Percentiles rank a stretch among this genome's conserved stretches.
These are phyloP conservation scores for Bettongia penicillata DNA, from an alignment of 2,113 vertebrate species.

Conservation along the genomic window DNA sequence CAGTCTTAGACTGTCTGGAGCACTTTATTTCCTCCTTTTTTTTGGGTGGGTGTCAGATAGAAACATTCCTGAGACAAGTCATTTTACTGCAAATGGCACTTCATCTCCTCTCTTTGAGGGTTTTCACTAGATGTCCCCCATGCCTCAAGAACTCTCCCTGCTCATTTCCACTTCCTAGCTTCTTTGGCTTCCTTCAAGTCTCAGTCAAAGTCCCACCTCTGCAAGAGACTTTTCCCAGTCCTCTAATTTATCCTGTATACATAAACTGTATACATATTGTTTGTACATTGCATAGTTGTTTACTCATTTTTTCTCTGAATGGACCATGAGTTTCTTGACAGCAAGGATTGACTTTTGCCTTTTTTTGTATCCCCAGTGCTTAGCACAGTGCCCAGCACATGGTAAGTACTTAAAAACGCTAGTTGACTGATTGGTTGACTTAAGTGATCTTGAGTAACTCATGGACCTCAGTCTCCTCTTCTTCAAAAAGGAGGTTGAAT, in stretches of 20 bases:
- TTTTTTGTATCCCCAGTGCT: not conserved
- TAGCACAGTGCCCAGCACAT: not conserved
- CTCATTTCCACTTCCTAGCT: not conserved
- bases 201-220: not conserved
- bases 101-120: no score
- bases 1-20: no score
- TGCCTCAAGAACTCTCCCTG: no score
- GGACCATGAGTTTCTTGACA: not conserved
- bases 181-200: not conserved
- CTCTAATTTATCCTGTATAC: not conserved
- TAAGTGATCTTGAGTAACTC: not conserved
- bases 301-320: not conserved
- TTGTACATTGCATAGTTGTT: no score
- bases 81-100: no score
- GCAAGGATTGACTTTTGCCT: not conserved
- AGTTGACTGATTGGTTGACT: not conserved
- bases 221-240: not conserved
- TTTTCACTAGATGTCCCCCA: no score
- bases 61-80: no score
- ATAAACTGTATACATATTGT: not conserved
- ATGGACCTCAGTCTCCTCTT: not conserved
- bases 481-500: not conserved
- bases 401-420: not conserved
- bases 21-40: no score
- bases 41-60: no score